Base-by-base conservation (phyloP, 2,113 vertebrate species). In the Ctenomys sociabilis region DNA sequence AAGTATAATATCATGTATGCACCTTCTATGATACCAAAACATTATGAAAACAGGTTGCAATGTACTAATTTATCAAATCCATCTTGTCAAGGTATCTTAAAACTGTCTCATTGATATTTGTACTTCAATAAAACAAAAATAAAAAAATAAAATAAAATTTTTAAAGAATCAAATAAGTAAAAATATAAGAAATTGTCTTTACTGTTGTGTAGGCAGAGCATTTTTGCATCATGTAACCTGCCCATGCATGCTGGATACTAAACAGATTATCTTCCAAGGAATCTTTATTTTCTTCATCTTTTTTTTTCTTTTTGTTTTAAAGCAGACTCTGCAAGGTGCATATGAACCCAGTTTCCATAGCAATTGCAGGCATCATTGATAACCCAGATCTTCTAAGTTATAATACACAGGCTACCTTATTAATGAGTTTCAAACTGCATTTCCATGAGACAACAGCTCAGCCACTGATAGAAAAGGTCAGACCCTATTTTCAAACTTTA, bases 311-410 rank as follows among this genome's bases (percentile, higher is more conserved):
- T 16, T 7, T 43, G 54, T 87, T 97, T 98, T 93, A 95, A 97
- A 95, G 88, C 32, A 92, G 14, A 64, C 83, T 97, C 88, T 96
- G 90, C 97, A 94, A 97, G 83, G 92, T 96, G 64, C 87, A 92
- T 97, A 94, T 94, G 66, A 97, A 97, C 64, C 90, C 72, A 22
- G 98, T 98, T 98, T 96, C 98, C 96, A 98, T 98, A 97, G 98
- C 96, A 98, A 98, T 98, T 98, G 96, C 96, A 98, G 98, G 96
- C 96, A 97, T 97, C 96, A 96, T 43, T 97, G 96, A 96, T 97
- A 98, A 98, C 93, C 88, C 96, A 96, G 94, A 97, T 94, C 96
- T 98, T 97, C 96, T 97, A 96, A 95, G 85, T 97, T 98, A 97
- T 96, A 97, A 97, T 89, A 80, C 97, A 91, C 75, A 90, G 90